Evolutionary conservation across 92 coral and sea anemone genomes (phyloP), one percentile per base, ranked within the genome.

Genomic region (Heliopora coerulea): DNA sequence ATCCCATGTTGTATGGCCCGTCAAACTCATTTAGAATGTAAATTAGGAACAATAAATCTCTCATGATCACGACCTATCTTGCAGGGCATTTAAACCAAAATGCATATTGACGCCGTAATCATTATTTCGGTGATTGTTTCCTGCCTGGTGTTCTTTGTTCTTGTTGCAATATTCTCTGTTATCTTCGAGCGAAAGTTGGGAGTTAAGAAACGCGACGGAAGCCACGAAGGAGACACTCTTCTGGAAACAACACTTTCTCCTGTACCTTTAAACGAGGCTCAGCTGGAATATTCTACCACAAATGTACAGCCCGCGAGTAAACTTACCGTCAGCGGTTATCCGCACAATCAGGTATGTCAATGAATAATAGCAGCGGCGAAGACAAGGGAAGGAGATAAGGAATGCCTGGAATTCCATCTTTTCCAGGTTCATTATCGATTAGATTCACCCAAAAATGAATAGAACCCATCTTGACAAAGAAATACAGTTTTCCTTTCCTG

Each of bases 71-170:
- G n/a, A 46, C 15, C 3, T 15, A 46, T 46, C 15, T 6, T 46
- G 14, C 15, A 46, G 52, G n/a, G 15, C 14, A 6, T 6, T 8
- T 46, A 46, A 15, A 46, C 52, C 14, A 23, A 58, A 67, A 67
- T 67, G 74, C 29, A 8, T 21, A 37, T 67, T 25, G 74, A 67
- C 59, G 29, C 41, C 41, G 59, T 67, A 24, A 46, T 67, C n/a
- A 67, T 67, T 29, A 3, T 67, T 24, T 24, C 59, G n/a, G 25
- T 67, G 34, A 29, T 67, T 48, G 74, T 44, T 3, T 24, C 54
- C 20, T 67, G 74, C 23, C 21, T 67, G 35, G 74, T n/a, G 29
- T 44, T 67, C 30, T 67, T 67, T 67, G 39, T 44, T 28, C 74
- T 67, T 6, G 74, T 67, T 13, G 74, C 39, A 67, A 44, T 67